phyloP scores from a whole-genome alignment of 1,140 invertebrate genomes.

The Chrysoperla carnea region DNA sequence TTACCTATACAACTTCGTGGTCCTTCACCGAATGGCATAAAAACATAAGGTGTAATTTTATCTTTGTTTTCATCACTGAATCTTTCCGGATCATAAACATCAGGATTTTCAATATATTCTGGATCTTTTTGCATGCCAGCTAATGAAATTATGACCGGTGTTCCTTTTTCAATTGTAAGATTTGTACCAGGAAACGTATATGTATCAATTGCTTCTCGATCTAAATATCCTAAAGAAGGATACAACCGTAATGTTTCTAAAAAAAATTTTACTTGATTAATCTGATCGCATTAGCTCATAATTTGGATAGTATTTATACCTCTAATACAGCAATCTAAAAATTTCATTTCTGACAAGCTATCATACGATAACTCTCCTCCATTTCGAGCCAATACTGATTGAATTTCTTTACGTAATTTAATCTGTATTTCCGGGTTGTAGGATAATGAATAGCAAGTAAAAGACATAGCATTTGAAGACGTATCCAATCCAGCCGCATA shows the following conservation, averaged over 20 bases:
- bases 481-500: slow-evolving; percentile 57
- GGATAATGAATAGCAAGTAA: slow-evolving; percentile 36
- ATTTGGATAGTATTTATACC: slow-evolving; percentile 18
- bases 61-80: slow-evolving; percentile 26
- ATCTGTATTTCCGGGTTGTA: slow-evolving; percentile 35
- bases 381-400: slow-evolving; percentile 21
- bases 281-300: no score
- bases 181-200: slow-evolving; percentile 31
- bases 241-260: slow-evolving; percentile 3
- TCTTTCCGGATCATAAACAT: slow-evolving; percentile 25
- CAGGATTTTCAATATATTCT: slow-evolving; percentile 4
- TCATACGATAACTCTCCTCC: slow-evolving; percentile 31
- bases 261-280: background rate
- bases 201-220: slow-evolving; percentile 25
- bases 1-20: slow-evolving; percentile 35
- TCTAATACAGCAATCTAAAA: slow-evolving; percentile 32
- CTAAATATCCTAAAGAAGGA: background rate
- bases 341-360: slow-evolving; percentile 28
- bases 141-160: slow-evolving; percentile 34
- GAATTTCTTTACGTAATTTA: slow-evolving; percentile 34
- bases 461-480: slow-evolving; percentile 38
- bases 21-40: slow-evolving; percentile 35
- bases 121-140: slow-evolving; percentile 37
- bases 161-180: slow-evolving; percentile 29
- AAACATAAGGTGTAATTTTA: slow-evolving; percentile 20